Conservation (phyloP, 2,797 vertebrate species). For the Psittacula echo region DNA sequence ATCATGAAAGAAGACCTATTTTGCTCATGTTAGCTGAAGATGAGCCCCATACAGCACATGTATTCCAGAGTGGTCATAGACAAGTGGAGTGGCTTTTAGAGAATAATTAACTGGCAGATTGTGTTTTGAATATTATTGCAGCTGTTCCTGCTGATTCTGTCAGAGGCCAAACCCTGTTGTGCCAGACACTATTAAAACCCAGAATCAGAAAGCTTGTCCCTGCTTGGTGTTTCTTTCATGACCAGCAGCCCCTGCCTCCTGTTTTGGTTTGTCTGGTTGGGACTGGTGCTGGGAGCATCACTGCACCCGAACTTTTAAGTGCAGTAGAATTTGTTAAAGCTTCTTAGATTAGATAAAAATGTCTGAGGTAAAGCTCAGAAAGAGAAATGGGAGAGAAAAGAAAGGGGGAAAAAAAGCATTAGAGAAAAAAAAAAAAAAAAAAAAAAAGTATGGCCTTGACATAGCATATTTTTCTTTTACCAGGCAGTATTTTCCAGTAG, state of each 20-base stretch:
- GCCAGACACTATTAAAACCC: neutral
- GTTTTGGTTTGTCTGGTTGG: neutral
- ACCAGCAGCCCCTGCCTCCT: neutral
- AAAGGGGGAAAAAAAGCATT: neutral
- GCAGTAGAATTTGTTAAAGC: neutral
- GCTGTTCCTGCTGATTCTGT: neutral
- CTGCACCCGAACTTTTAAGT: neutral
- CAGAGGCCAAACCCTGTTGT: neutral
- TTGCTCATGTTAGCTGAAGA: neutral
- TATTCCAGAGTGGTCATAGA: neutral
- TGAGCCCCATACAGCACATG: neutral
- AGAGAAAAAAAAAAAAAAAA: no score
- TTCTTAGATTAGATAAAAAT: neutral
- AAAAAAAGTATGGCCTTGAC: neutral
- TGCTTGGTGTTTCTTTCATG: neutral
- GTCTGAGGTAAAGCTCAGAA: neutral
- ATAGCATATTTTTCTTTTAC: neutral
- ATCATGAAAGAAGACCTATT: neutral
- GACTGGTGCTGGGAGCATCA: neutral
- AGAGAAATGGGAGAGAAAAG: neutral
- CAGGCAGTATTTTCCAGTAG: neutral
- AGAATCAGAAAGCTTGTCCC: neutral
- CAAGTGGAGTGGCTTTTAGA: conserved; percentile 9
- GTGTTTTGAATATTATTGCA: conserved; percentile 39
- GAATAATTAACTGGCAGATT: conserved; percentile 33